These are phyloP conservation scores for Alligator sinensis DNA, from an alignment of 2,113 vertebrate genomes.

Conservation along the genomic window DNA sequence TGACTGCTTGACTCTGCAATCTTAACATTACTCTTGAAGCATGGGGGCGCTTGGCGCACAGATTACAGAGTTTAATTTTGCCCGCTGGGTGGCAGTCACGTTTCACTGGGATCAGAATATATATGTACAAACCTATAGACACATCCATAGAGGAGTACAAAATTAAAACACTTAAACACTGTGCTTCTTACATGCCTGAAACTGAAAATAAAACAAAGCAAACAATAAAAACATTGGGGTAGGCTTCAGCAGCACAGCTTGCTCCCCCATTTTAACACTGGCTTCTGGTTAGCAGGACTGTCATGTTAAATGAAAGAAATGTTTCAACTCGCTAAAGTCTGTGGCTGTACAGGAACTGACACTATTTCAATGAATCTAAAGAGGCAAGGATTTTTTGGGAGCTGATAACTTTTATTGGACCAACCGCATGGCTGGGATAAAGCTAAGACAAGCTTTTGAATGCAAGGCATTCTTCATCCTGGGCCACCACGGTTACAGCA, in stretches of 20 bases:
- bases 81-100: conserved; percentile 76
- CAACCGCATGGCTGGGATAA: no score
- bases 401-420: no score
- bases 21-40: fast-evolving
- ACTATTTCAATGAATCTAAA: neutral
- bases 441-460: no score
- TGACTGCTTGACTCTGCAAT: neutral
- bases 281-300: fast-evolving
- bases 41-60: neutral
- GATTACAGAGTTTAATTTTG: neutral
- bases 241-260: neutral
- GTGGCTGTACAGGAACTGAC: fast-evolving
- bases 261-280: neutral
- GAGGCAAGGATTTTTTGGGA: neutral
- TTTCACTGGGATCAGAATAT: neutral
- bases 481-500: no score
- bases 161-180: neutral
- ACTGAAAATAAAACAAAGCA: neutral
- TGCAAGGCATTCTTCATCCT: no score
- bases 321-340: fast-evolving
- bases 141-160: neutral
- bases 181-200: neutral
- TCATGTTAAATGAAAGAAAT: no score
- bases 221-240: neutral
- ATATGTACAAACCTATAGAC: fast-evolving